These are phyloP conservation scores for Oeneis ivallda DNA, from an alignment of 2,888 invertebrate species.

Conservation along the genomic window DNA sequence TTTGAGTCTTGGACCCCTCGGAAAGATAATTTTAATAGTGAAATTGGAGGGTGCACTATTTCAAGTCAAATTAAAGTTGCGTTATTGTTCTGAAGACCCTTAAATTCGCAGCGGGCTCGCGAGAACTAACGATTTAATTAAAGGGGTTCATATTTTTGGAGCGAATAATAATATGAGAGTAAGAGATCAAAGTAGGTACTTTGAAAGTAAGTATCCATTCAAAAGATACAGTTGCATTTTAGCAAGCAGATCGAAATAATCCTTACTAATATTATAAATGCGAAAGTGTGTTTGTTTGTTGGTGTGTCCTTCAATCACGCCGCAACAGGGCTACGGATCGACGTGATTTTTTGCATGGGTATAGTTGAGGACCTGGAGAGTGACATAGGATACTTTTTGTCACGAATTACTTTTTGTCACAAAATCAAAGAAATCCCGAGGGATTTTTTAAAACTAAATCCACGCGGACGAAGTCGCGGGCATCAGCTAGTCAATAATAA, in stretches of 20 bases:
- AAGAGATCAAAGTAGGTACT: conserved; percentile 18
- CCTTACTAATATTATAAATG: too few species aligned
- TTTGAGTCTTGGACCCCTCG: conserved; percentile 64
- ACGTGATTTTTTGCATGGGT: too few species aligned
- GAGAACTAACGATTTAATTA: conserved; percentile 47
- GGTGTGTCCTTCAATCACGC: too few species aligned
- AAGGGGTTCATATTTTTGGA: conserved; percentile 39
- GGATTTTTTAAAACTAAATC: too few species aligned
- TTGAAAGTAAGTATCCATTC: conserved; percentile 2
- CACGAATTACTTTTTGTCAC: too few species aligned
- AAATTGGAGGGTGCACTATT: conserved; percentile 70
- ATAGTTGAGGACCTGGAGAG: too few species aligned
- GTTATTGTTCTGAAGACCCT: conserved; percentile 66
- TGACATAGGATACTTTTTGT: too few species aligned
- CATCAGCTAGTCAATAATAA: too few species aligned
- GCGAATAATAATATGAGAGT: conserved; percentile 9
- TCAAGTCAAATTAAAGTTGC: conserved; percentile 69
- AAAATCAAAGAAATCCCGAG: too few species aligned
- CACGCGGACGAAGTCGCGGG: too few species aligned
- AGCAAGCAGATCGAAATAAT: neutral
- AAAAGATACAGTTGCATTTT: neutral
- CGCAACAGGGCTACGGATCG: too few species aligned
- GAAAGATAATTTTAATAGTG: conserved; percentile 72
- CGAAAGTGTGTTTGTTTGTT: too few species aligned
- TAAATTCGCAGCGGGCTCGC: conserved; percentile 53